Evolutionary conservation across 2,113 vertebrate species (phyloP).

Genomic region (Entomyzon cyanotis): DNA sequence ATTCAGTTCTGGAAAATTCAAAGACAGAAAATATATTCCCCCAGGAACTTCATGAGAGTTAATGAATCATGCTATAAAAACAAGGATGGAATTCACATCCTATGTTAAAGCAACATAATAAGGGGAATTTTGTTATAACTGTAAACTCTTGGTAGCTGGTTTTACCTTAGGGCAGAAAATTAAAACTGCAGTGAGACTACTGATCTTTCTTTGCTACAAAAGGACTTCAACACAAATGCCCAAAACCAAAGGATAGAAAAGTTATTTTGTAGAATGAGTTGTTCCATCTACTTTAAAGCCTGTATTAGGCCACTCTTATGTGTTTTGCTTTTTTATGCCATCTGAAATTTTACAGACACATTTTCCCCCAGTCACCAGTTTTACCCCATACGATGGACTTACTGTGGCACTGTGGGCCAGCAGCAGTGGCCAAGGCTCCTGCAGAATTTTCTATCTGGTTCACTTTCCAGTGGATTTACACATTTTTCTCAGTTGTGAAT

Average conservation of each 20-base stretch:
- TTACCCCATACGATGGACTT: rapidly evolving
- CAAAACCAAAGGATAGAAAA: not conserved
- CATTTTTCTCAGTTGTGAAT: not conserved
- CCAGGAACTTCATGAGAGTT: not conserved
- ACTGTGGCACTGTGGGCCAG: not conserved
- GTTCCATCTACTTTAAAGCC: not conserved
- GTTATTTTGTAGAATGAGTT: not conserved
- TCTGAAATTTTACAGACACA: not conserved
- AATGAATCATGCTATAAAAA: not conserved
- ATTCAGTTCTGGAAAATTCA: not conserved
- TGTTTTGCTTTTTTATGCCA: not conserved
- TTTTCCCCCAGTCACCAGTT: not conserved
- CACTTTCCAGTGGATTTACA: not conserved
- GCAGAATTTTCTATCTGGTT: not conserved
- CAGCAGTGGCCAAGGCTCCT: not conserved
- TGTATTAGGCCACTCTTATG: not conserved
- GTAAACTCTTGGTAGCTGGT: not conserved
- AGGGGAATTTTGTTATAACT: not conserved
- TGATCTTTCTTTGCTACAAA: not conserved
- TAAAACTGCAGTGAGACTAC: not conserved
- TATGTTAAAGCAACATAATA: not conserved
- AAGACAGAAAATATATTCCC: not conserved
- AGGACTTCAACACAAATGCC: not conserved
- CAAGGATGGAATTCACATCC: not conserved
- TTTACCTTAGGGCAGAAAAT: not conserved